Evolutionary conservation across 1,140 invertebrate species (phyloP).

Genomic region (Procambarus clarkii): DNA sequence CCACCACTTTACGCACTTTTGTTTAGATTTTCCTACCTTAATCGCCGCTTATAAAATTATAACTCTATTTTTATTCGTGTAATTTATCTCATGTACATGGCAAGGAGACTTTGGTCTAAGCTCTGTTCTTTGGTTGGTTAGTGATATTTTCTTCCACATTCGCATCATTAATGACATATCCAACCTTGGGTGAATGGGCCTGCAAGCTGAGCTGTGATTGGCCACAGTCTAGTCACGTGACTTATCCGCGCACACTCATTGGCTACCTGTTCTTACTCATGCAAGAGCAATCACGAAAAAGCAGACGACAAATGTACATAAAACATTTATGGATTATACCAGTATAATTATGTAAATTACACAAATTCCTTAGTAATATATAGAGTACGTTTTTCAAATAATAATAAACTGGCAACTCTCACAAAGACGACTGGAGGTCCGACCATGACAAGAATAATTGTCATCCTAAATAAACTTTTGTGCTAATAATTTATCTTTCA

Average conservation of each 20-base stretch:
- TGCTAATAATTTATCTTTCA: no score
- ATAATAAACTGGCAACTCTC: no score
- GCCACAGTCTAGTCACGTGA: constrained; percentile 55
- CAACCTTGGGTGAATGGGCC: constrained; percentile 68
- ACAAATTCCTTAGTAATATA: neutral
- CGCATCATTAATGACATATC: constrained; percentile 53
- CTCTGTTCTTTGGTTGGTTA: neutral
- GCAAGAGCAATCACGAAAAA: constrained; percentile 18
- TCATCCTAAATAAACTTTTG: no score
- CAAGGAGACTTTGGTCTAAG: neutral
- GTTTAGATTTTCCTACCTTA: neutral
- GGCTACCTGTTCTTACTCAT: constrained; percentile 50
- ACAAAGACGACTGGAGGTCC: no score
- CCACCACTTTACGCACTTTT: neutral
- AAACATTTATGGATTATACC: neutral
- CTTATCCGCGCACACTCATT: constrained; percentile 56
- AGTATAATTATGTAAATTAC: neutral
- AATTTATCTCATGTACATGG: neutral
- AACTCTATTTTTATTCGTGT: neutral
- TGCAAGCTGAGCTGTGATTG: constrained; percentile 55
- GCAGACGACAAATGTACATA: constrained; percentile 57
- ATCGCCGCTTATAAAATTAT: neutral
- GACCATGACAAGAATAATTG: no score
- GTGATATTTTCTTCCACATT: constrained; percentile 33
- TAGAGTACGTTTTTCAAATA: no score